Base-by-base conservation (phyloP, 2,113 vertebrate species). In the Antigone vipio region DNA sequence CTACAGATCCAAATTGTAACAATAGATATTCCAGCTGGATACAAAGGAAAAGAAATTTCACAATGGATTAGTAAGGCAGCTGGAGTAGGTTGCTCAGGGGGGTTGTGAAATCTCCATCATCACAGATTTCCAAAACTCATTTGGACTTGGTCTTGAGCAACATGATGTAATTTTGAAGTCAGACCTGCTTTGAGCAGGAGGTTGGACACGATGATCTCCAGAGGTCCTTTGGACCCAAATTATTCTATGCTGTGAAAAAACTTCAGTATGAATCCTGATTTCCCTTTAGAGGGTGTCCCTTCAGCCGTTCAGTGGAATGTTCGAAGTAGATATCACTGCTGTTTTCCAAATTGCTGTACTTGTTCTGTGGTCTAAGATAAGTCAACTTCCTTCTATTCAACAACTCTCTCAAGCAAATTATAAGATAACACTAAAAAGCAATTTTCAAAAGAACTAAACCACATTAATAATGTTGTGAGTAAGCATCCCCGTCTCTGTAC, bases 171-270 rank as follows among this genome's bases (percentile, higher is more conserved):
- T 60, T 95, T 86, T 92, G 89, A 95, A 89, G 87, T 92, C 42
- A 89, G 96, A 91, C 72, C 72, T 83, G 79, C 95, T 95, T 72
- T 85, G 83, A 96, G 89, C 56, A 81, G 73, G 64, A 95, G 93
- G 84, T 23, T 81, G 87, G 95, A 75, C 44, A 44, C 7, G 5
- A 59, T 87, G 77, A 94, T 86, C 79, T 96, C 93, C 95, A 95
- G 86, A 96, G 93, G 92, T 91, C 87, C 81, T 93, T 94, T 89
- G 92, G 87, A 89, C 38, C 53, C 77, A 84, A 89, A 95, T 64
- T 47, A 77, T 66, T 74, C 80, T 74, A 7, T 58, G 81, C 47
- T 67, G 60, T 49, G 77, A 93, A 95, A 90, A 91, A 60, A 18
- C 55, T 87, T 78, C 68, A 56, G 1, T 47, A 59, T 18, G 52